A percentile compares a stretch with the other conserved stretches of the same genome.
phyloP scores from a whole-genome alignment of 23 tunicate species.

The Phallusia fumigata region DNA sequence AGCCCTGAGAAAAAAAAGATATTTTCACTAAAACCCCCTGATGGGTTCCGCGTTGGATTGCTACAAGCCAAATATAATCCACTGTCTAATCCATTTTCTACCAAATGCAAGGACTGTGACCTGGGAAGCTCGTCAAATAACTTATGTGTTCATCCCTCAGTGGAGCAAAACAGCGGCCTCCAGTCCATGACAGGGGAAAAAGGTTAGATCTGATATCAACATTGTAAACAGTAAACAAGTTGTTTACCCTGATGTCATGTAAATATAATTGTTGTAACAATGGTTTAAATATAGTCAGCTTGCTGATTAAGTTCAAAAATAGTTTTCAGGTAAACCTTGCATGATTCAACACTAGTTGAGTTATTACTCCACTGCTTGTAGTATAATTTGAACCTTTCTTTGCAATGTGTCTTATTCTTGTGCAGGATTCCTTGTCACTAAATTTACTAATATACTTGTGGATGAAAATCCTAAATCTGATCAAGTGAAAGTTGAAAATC shows the following conservation, averaged over 20 bases:
- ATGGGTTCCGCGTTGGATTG: not conserved
- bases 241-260: no score
- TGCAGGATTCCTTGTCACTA: constrained; percentile 14
- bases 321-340: no score
- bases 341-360: no score
- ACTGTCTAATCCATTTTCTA: not conserved
- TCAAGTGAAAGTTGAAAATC: not conserved
- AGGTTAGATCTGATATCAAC: not conserved
- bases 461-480: not conserved
- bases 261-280: no score
- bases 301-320: no score
- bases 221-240: no score
- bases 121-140: not conserved
- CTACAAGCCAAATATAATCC: not conserved
- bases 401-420: not conserved
- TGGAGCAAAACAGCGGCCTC: constrained; percentile 7
- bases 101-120: not conserved
- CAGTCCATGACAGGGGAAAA: constrained; percentile 16
- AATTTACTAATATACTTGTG: constrained; percentile 20
- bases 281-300: no score
- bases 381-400: no score
- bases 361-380: no score
- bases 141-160: not conserved
- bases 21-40: not conserved
- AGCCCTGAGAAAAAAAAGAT: not conserved